Percentiles rank a stretch among this genome's conserved stretches.
Evolutionary conservation across 2,113 vertebrate genomes (phyloP).

Genomic region (Rhinopomastus cyanomelas): DNA sequence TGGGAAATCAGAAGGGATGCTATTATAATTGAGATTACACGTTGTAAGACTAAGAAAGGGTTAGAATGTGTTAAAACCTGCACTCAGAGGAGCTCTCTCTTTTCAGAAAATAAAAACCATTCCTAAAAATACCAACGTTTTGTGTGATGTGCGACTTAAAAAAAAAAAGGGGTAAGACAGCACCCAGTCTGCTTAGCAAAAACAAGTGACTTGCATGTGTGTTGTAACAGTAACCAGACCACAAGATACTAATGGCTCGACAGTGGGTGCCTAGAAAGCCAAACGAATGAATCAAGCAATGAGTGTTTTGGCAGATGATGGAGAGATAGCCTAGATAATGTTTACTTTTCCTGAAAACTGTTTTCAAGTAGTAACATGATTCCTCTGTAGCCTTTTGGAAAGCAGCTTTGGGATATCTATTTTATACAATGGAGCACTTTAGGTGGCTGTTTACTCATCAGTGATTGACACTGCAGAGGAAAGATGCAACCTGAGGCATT

Average conservation of each 20-base stretch:
- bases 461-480: neutral
- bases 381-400: conserved; percentile 7
- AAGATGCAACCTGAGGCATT: neutral
- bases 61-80: neutral
- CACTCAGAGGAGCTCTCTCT: neutral
- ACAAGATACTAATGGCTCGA: neutral
- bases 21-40: neutral
- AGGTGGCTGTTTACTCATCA: conserved; percentile 10
- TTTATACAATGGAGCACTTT: neutral
- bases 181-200: neutral
- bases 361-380: conserved; percentile 43
- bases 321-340: neutral
- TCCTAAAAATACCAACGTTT: neutral
- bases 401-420: neutral
- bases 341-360: conserved; percentile 44
- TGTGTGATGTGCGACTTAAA: neutral
- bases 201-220: neutral
- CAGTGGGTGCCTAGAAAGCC: conserved; percentile 6
- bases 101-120: neutral
- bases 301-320: conserved; percentile 28
- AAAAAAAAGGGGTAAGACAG: neutral
- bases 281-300: conserved; percentile 46
- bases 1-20: neutral
- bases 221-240: neutral
- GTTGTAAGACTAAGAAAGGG: neutral